Conservation (phyloP, 1,140 invertebrate species). For the Megalonaias nervosa region DNA sequence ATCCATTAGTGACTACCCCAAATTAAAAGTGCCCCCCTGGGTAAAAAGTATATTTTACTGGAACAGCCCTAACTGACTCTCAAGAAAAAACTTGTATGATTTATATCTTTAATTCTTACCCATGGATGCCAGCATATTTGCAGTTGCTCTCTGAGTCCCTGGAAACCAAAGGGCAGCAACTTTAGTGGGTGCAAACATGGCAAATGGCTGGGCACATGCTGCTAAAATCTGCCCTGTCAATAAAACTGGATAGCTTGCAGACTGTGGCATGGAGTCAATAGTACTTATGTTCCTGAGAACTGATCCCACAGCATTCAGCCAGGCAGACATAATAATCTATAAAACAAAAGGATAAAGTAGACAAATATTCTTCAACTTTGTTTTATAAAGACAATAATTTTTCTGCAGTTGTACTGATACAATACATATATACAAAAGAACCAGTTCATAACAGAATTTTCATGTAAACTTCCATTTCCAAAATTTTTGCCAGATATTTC, state of each 20-base stretch:
- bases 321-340: conserved; percentile 71
- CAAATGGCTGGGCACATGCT: conserved; percentile 71
- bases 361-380: neutral
- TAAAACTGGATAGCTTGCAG: neutral
- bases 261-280: conserved; percentile 48
- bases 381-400: neutral
- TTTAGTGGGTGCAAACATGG: conserved; percentile 72
- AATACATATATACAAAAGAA: too few relatives aligned
- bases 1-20: too few relatives aligned
- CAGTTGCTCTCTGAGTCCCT: conserved; percentile 68
- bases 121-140: conserved; percentile 64
- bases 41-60: too few relatives aligned
- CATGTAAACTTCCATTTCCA: too few relatives aligned
- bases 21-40: too few relatives aligned
- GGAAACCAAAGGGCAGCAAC: conserved; percentile 73
- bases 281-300: conserved; percentile 68
- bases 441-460: too few relatives aligned
- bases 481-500: too few relatives aligned
- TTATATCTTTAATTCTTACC: conserved; percentile 16
- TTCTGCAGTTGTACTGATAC: too few relatives aligned
- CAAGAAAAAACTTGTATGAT: neutral
- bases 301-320: conserved; percentile 72
- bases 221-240: conserved; percentile 69
- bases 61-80: too few relatives aligned
- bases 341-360: conserved; percentile 30